Conservation (phyloP, 2,797 vertebrate genomes). For the Leontopithecus rosalia region DNA sequence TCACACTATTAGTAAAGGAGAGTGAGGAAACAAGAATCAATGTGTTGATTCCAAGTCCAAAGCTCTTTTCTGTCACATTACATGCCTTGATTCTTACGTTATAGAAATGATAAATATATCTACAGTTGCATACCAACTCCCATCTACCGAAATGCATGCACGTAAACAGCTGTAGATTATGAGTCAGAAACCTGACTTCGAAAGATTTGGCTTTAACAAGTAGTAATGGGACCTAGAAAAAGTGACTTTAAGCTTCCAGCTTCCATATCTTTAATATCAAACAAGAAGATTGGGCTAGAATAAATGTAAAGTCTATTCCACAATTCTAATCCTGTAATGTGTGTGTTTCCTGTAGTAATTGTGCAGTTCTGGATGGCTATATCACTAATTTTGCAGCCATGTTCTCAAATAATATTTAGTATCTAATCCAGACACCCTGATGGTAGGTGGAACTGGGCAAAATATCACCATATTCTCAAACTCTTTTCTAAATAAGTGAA, state of each 20-base stretch:
- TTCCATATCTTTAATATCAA: background rate
- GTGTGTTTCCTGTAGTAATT: background rate
- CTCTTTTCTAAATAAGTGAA: background rate
- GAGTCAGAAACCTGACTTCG: conserved; percentile 23
- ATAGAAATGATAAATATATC: background rate
- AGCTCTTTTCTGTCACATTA: background rate
- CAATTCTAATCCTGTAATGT: background rate
- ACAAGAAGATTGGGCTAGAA: background rate
- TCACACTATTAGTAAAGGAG: background rate
- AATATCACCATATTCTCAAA: conserved; percentile 19
- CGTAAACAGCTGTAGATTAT: background rate
- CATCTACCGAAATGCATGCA: too few species aligned
- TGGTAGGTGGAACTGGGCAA: background rate
- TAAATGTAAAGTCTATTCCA: background rate
- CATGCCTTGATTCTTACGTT: background rate
- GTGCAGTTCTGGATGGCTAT: background rate
- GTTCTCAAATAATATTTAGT: background rate
- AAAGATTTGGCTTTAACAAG: conserved; percentile 6
- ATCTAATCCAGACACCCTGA: background rate
- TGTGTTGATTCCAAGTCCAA: background rate
- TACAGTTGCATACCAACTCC: background rate
- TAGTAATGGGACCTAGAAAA: background rate
- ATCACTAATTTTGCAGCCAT: background rate
- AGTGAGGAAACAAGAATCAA: background rate
- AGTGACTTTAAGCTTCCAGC: background rate